These are phyloP conservation scores for Julus scandinavius DNA, from an alignment of 2,888 invertebrate genomes.

Conservation along the genomic window DNA sequence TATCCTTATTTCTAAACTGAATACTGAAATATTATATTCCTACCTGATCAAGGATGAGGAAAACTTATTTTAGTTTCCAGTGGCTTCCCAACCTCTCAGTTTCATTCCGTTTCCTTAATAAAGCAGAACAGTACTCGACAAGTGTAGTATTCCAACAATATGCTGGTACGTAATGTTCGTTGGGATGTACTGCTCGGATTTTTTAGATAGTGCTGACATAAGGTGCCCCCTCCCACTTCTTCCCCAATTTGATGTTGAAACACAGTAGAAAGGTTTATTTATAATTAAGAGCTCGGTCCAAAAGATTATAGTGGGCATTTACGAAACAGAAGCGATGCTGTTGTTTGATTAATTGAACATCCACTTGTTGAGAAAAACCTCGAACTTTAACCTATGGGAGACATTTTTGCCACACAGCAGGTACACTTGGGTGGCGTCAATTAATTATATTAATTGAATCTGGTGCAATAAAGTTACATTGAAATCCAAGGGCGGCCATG, in stretches of 20 bases:
- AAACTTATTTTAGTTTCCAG: background rate
- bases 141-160: background rate
- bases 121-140: background rate
- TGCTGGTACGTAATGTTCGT: background rate
- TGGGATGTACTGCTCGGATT: background rate
- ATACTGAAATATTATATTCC: background rate
- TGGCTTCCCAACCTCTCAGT: background rate
- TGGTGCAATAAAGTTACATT: background rate
- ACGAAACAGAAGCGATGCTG: background rate
- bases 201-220: slow-evolving; percentile 9
- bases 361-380: slow-evolving; percentile 8
- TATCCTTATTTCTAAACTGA: too few species aligned
- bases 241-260: slow-evolving; percentile 22
- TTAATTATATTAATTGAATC: background rate
- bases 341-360: background rate
- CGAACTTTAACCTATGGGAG: background rate
- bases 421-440: background rate
- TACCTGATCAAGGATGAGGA: background rate
- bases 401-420: background rate
- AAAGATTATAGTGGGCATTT: background rate
- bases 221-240: background rate
- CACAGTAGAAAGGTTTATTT: slow-evolving; percentile 25
- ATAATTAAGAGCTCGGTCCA: background rate
- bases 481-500: slow-evolving; percentile 27
- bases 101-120: background rate